Percentiles rank a stretch among this genome's conserved stretches.
Evolutionary conservation across 2,888 invertebrate genomes (phyloP).

Genomic region (Cantharis rustica): DNA sequence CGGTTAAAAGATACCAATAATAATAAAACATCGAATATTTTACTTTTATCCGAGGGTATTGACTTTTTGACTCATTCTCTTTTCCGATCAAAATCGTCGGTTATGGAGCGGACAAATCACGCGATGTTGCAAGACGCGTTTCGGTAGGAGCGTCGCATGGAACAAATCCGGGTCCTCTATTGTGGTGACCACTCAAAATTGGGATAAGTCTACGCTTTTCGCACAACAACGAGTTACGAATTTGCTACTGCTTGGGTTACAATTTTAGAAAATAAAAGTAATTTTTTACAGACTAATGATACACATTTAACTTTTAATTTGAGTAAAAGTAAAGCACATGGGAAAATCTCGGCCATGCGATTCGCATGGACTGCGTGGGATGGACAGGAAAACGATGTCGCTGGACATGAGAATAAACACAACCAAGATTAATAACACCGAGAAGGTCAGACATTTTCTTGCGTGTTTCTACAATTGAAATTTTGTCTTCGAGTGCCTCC

Average conservation of each 20-base stretch:
- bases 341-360: conserved; percentile 53
- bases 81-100: neutral
- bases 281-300: conserved; percentile 43
- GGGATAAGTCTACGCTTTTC: neutral
- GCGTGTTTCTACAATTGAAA: conserved; percentile 5
- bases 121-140: neutral
- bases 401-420: conserved; percentile 29
- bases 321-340: conserved; percentile 51
- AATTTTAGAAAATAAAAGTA: neutral
- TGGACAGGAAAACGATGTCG: conserved; percentile 39
- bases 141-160: neutral
- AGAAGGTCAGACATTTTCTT: conserved; percentile 15
- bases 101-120: neutral
- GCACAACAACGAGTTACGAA: neutral
- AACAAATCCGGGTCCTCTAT: neutral
- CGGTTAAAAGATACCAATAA: conserved; percentile 7
- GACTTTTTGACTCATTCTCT: neutral
- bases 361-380: conserved; percentile 55
- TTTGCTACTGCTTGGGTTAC: neutral
- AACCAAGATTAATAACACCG: conserved; percentile 27
- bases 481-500: neutral
- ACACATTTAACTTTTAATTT: conserved; percentile 49
- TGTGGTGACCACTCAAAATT: neutral
- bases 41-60: neutral
- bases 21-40: neutral